Evolutionary conservation across 2,113 vertebrate genomes (phyloP).

Genomic region (Sminthopsis crassicaudata): DNA sequence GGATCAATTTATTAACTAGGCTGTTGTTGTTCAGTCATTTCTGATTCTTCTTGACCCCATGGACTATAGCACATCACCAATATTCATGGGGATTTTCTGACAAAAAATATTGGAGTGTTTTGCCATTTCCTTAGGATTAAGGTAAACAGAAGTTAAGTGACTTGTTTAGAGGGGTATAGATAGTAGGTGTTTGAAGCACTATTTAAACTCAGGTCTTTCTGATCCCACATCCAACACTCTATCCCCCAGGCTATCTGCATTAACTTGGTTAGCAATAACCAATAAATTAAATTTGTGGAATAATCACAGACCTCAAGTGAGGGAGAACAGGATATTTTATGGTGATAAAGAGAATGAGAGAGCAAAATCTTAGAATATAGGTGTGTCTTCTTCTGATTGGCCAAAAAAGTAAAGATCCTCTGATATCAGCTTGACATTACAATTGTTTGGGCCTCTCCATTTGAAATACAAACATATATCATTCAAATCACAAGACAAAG

Average conservation of each 20-base stretch:
- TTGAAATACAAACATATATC: not conserved
- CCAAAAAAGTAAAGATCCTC: not conserved
- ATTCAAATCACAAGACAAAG: not conserved
- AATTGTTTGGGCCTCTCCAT: not conserved
- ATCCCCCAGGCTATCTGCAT: not conserved
- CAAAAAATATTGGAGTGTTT: not conserved
- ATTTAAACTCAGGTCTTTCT: not conserved
- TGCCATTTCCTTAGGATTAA: not conserved
- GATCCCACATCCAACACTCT: not conserved
- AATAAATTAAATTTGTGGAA: not conserved
- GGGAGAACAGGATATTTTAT: not conserved
- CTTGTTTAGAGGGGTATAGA: not conserved
- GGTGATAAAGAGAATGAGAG: not conserved
- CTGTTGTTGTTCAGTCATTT: not conserved
- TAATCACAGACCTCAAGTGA: not conserved
- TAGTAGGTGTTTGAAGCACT: not conserved
- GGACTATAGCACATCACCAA: not conserved
- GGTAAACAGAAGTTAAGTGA: not conserved
- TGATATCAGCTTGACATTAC: not conserved
- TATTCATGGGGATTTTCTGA: not conserved
- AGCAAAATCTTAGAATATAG: not conserved
- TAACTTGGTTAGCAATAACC: not conserved
- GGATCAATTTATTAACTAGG: not conserved
- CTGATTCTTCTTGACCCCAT: not conserved
- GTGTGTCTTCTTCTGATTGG: not conserved